Evolutionary conservation across 2,888 invertebrate species (phyloP), one percentile per base, ranked within the genome.

Genomic region (Thera britannica): DNA sequence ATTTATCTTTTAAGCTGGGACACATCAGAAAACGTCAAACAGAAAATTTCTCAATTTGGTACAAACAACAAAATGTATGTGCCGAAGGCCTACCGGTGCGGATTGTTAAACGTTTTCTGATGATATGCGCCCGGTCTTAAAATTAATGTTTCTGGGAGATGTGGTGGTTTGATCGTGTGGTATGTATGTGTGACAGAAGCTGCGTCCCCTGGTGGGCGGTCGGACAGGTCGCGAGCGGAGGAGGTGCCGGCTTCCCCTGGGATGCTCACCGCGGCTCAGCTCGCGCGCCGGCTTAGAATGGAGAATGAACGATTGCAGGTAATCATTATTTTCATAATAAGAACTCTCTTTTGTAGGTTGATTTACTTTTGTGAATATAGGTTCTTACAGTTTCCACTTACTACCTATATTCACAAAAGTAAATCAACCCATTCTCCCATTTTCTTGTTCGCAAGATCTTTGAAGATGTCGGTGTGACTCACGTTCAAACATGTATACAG

Each of bases 241-340:
- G 93, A 93, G 71, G 85, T 91, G 49, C 91, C 94, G 3, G 94
- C 94, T 44, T 94, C 94, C 63, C 94, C 94, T 1, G 95, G 90
- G 81, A 94, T 93, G 84, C 90, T 94, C 73, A 92, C 93, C 46
- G 95, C 95, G 48, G 85, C 95, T 4, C 95, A 95, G 72, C 92
- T 95, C 67, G 94, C 95, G 7, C 94, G 96, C 61, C 90, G 96
- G 67, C 92, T 97, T 68, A 94, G 96, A 65, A 90, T 95, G 75
- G 97, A 97, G 83, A 97, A 97, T 86, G 97, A 97, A 85, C 95
- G 97, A 68, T 93, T 97, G 70, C 93, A 89, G 92, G 93, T 92
- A 65, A 65, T n/a, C 9, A 35, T n/a, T 12, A 4, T 56, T 59
- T 52, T 0, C 51, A 23, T 23, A 23, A 23, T 23, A 23, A 23